Evolutionary conservation across 2,797 vertebrate species (phyloP).

Genomic region (Phoebastria nigripes): DNA sequence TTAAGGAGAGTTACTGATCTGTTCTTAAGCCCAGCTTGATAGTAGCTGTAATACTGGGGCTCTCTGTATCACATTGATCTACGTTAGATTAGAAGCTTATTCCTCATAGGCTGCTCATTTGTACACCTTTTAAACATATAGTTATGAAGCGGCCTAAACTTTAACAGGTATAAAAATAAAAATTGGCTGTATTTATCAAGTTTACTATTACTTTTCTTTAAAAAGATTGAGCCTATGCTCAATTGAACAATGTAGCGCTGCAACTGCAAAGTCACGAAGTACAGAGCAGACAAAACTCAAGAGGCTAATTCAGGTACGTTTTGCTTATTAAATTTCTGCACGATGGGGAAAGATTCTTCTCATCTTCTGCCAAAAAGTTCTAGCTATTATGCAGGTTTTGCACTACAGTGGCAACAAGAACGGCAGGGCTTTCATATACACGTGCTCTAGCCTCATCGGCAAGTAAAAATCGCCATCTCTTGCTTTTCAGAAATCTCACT

Average conservation of each 20-base stretch:
- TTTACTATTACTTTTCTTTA: neutral
- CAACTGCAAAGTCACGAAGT: neutral
- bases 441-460: accelerated
- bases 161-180: neutral
- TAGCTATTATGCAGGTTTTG: neutral
- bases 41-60: neutral
- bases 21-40: neutral
- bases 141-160: neutral
- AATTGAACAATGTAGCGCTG: neutral
- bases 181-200: neutral
- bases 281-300: neutral
- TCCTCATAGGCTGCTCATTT: neutral
- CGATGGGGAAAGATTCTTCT: neutral
- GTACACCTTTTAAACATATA: neutral
- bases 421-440: neutral
- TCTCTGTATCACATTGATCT: neutral
- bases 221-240: neutral
- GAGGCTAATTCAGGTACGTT: neutral
- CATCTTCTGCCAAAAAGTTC: neutral
- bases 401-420: neutral
- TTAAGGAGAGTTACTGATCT: conserved; percentile 20
- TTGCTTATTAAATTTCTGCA: neutral
- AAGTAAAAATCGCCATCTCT: neutral
- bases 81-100: neutral
- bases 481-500: neutral